A percentile compares a stretch with the other conserved stretches of the same genome.
phyloP scores from a whole-genome alignment of 2,797 vertebrate genomes.

The Silurus aristotelis region DNA sequence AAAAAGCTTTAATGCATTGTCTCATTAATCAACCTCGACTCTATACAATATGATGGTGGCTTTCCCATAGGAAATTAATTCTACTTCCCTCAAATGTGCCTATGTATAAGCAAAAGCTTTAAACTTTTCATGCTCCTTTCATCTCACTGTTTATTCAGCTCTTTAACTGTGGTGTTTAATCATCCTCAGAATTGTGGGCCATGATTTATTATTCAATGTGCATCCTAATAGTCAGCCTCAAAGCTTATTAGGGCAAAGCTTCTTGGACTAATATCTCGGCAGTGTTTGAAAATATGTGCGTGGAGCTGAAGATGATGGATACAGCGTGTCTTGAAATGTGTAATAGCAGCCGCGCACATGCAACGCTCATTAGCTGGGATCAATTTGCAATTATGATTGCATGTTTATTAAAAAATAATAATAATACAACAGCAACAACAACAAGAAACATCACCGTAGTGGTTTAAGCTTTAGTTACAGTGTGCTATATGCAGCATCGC shows the following conservation, averaged over 20 bases:
- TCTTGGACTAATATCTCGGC: conserved; percentile 17
- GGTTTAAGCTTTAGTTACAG: not conserved
- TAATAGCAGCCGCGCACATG: not conserved
- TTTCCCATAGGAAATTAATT: conserved; percentile 45
- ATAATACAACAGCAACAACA: not conserved
- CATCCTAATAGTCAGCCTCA: conserved; percentile 35
- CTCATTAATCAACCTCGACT: conserved; percentile 31
- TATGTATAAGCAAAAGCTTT: conserved; percentile 15
- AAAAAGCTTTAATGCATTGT: conserved; percentile 25
- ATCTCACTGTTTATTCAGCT: conserved; percentile 43
- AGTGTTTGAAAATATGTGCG: not conserved
- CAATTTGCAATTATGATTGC: not conserved
- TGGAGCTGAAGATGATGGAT: conserved; percentile 10
- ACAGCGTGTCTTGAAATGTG: not conserved
- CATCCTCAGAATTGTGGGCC: conserved; percentile 35
- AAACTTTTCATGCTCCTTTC: conserved; percentile 35
- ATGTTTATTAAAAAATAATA: not conserved
- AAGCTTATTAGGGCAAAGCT: conserved; percentile 36
- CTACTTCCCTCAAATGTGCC: conserved; percentile 1
- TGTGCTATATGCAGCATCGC: not conserved
- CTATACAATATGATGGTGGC: conserved; percentile 27
- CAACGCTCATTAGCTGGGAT: conserved; percentile 23
- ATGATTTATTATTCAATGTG: conserved; percentile 50
- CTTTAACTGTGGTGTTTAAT: conserved; percentile 42
- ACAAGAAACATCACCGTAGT: not conserved